phyloP scores from a whole-genome alignment of 2,888 invertebrate genomes.

The Aphodius sticticus region DNA sequence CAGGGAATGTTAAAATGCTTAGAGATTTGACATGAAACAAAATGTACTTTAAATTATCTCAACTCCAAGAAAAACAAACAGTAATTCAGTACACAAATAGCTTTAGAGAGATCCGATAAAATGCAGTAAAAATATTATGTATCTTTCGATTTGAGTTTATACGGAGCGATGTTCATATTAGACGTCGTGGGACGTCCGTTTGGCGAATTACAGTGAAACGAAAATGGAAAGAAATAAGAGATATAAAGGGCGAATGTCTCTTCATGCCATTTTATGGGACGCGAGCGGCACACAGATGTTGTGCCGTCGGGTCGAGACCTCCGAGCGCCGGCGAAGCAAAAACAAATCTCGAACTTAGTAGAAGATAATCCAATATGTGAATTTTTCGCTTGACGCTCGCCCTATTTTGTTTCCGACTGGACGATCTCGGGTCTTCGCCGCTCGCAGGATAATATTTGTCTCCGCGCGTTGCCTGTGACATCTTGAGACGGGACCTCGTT shows the following conservation, averaged over 20 bases:
- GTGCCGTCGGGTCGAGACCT: constrained; percentile 29
- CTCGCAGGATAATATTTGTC: constrained; percentile 51
- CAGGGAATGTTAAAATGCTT: too few relatives aligned
- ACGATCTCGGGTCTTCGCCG: constrained; percentile 25
- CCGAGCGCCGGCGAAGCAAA: constrained; percentile 36
- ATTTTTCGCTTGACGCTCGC: constrained; percentile 49
- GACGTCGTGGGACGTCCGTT: background rate
- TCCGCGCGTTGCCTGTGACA: constrained; percentile 22
- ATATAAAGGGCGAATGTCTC: constrained; percentile 19
- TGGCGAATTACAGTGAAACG: constrained; percentile 8
- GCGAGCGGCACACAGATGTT: constrained; percentile 34
- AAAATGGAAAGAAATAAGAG: constrained; percentile 16
- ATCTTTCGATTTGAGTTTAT: too few relatives aligned
- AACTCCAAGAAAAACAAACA: too few relatives aligned
- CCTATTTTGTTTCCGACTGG: constrained; percentile 48
- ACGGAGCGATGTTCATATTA: background rate
- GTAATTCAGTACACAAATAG: too few relatives aligned
- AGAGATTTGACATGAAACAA: too few relatives aligned
- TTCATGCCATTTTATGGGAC: constrained; percentile 18
- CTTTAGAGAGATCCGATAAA: too few relatives aligned
- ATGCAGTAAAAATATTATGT: too few relatives aligned
- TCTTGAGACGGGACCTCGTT: constrained; percentile 5
- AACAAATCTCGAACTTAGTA: constrained; percentile 43
- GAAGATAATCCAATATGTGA: constrained; percentile 53
- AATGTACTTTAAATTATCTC: too few relatives aligned